phyloP scores from a whole-genome alignment of 2,113 vertebrate species.

The Lethenteron reissneri region DNA sequence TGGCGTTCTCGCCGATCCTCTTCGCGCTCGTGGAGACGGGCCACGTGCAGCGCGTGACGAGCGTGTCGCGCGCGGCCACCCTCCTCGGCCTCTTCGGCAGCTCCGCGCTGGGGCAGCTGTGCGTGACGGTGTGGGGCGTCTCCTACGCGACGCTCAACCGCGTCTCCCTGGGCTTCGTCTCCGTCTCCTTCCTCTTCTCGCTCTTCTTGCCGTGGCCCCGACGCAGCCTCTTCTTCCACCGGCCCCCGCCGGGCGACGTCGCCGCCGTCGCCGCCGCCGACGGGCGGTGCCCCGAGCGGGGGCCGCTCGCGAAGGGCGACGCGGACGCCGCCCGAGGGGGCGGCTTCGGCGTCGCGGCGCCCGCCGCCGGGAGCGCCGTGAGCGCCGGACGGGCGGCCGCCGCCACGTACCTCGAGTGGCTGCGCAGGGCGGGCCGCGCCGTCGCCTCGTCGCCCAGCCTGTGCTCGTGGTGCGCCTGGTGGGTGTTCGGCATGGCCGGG shows the following conservation, averaged over 20 bases:
- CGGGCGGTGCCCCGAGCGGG: conserved; percentile 12
- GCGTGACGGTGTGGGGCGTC: conserved; percentile 20
- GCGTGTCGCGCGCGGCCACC: conserved; percentile 50
- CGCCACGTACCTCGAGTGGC: conserved; percentile 28
- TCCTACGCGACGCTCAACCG: conserved; percentile 28
- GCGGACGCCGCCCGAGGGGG: neutral
- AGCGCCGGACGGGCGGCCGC: neutral
- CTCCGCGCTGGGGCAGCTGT: conserved; percentile 66
- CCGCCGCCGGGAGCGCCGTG: too few relatives aligned
- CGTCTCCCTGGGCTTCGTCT: conserved; percentile 46
- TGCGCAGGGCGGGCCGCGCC: conserved; percentile 27
- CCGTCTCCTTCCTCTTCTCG: conserved; percentile 37
- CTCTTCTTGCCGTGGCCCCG: conserved; percentile 49
- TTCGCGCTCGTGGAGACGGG: conserved; percentile 50
- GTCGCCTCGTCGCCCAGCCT: conserved; percentile 27
- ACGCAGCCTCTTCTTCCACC: conserved; percentile 73
- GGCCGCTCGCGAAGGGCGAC: neutral
- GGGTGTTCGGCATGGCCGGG: conserved; percentile 67
- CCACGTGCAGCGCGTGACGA: conserved; percentile 56
- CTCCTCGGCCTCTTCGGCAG: conserved; percentile 73
- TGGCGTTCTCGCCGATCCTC: conserved; percentile 90
- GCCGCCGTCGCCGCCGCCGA: conserved; percentile 10
- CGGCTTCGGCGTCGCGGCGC: neutral
- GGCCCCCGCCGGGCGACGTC: accelerated
- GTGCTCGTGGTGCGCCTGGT: conserved; percentile 79